Evolutionary conservation across 2,888 invertebrate genomes (phyloP), one percentile per base, ranked within the genome.

Genomic region (Dione juno): DNA sequence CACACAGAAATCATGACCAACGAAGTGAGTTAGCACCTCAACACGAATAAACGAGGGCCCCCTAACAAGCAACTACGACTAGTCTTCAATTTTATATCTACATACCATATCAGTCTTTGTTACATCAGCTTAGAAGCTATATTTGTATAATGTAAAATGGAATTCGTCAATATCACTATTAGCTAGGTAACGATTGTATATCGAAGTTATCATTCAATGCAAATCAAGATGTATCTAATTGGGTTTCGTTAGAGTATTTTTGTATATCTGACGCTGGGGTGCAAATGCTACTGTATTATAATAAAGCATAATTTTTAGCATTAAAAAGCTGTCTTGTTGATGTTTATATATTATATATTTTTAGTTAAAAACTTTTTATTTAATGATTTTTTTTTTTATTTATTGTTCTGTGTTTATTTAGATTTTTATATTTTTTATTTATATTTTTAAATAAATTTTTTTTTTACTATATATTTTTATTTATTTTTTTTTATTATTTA

Each of bases 221-320:
- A 81, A 87, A 92, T 93, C 93, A 84, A 90, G 93, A 93, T 93
- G 88, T 90, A 90, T 91, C 92, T 92, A 93, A 92, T 82, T 82
- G 81, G 79, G 75, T 80, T 82, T 81, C 80, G 83, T 83, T 81
- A 40, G 54, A 66, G 79, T 61, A 63, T n/a, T n/a, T n/a, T n/a
- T n/a, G n/a, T 66, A n/a, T 43, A 28, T 0, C 37, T 57, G 37
- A 8, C 16, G 14, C 37, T n/a, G 37, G 37, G 54, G 54, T 57
- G 54, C 11, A n/a, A 57, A 37, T 37, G 16, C 35, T 57, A 57
- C 54, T 37, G 54, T 57, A 16, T 54, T 54, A 13, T 5, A 7
- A 16, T n/a, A n/a, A 11, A 6, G 16, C 3, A 10, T 5, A 37
- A n/a, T n/a, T n/a, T n/a, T n/a, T n/a, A n/a, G n/a, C n/a, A n/a